Evolutionary conservation across 2,113 vertebrate species (phyloP).

Genomic region (Gymnarchus niloticus): DNA sequence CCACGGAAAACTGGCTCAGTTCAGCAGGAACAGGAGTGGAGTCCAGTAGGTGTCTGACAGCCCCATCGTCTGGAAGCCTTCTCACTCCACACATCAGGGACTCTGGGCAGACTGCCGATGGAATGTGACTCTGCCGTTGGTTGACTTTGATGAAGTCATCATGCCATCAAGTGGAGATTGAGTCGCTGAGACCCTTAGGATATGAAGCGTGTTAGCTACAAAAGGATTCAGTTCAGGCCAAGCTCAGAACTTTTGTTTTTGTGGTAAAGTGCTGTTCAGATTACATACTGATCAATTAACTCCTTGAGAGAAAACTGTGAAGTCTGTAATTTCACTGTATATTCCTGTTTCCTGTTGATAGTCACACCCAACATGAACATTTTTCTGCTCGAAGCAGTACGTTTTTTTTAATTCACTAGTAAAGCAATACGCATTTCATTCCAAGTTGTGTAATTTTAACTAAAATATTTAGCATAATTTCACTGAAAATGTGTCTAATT

Average conservation of each 20-base stretch:
- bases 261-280: background rate
- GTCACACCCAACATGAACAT: slow-evolving; percentile 25
- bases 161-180: background rate
- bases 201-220: background rate
- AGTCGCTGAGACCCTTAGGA: background rate
- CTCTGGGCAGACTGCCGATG: background rate
- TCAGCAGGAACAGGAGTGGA: slow-evolving; percentile 78
- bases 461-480: background rate
- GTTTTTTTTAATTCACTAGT: background rate
- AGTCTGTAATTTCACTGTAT: background rate
- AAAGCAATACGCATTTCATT: no score
- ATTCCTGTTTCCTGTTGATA: slow-evolving; percentile 37
- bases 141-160: background rate
- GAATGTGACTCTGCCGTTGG: no score
- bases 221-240: slow-evolving; percentile 3
- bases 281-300: background rate
- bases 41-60: slow-evolving; percentile 36
- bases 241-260: background rate
- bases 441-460: background rate
- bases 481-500: no score
- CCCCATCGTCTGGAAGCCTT: slow-evolving; percentile 21
- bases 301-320: background rate
- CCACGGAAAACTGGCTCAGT: slow-evolving; percentile 70
- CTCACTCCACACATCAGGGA: background rate
- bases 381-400: background rate